Evolutionary conservation across 2,113 vertebrate species (phyloP), one percentile per base, ranked within the genome.

Genomic region (Brachypodius melanocephalos): DNA sequence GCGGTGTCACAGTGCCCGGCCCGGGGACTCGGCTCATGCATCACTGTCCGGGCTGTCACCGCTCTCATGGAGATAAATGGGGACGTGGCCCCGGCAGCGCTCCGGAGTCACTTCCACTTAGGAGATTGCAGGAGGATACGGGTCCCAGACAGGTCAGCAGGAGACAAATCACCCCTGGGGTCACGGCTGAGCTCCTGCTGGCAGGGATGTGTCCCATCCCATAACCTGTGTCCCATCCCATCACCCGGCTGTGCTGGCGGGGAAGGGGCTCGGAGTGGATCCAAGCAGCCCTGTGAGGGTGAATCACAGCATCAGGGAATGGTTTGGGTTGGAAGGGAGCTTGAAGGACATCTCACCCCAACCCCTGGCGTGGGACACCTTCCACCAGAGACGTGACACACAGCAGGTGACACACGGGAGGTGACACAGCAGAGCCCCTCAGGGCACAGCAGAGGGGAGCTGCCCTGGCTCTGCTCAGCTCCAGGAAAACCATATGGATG

Each of bases 1-100:
- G 42, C 9, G 11, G 11, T 75, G 95, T 95, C 79, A 74, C 12
- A 10, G 49, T 1, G 83, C 46, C 67, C 55, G 4, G 46, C 1
- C 8, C 22, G 17, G 68, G 71, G 88, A 34, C 94, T 31, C 4
- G 72, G 22, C 95, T 93, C 95, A 97, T 96, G 95, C 89, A 97
- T 97, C 96, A 96, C 88, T 52, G 72, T 94, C 95, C 2, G 3
- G 8, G 32, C 15, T 96, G 97, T 93, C 96, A 92, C 52, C 0
- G 1, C n/a, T 12, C 91, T 97, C 93, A 97, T 97, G 89, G 97
- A 97, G 97, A 97, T 93, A 97, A 97, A 97, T 97, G 97, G 94
- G 89, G 59, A 77, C 10, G 15, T n/a, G 38, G 61, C 85, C 85
- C 84, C 25, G 6, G 78, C 86, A 66, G 88, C 9, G 11, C 45